Percentiles rank a stretch among this genome's conserved stretches.
phyloP scores from a whole-genome alignment of 2,113 vertebrate genomes.

The Hucho hucho region DNA sequence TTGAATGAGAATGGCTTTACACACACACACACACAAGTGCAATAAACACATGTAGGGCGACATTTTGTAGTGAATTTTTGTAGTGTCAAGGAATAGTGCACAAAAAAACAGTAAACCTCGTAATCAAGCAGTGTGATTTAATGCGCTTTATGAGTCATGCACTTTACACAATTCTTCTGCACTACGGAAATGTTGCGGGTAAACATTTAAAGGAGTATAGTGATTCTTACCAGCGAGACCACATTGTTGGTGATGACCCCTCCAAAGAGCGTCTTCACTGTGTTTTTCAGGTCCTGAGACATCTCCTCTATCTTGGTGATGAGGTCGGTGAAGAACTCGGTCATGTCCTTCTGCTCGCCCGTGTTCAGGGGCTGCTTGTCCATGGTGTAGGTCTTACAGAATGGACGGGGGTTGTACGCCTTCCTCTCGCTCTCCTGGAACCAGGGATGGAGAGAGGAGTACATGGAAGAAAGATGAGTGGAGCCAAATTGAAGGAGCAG shows the following conservation, averaged over 20 bases:
- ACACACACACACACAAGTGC: neutral
- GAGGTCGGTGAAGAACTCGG: conserved; percentile 97
- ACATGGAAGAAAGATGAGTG: neutral
- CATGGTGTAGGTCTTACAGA: conserved; percentile 99
- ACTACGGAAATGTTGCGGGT: no score
- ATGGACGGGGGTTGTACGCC: conserved; percentile 95
- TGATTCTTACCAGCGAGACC: conserved; percentile 89
- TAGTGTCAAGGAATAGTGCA: no score
- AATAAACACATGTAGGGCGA: neutral
- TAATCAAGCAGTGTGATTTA: no score
- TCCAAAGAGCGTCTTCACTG: conserved; percentile 97
- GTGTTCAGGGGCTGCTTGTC: conserved; percentile 98
- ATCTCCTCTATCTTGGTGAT: conserved; percentile 99
- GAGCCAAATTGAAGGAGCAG: neutral
- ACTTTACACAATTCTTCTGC: no score
- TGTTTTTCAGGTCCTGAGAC: conserved; percentile 98
- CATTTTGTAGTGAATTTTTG: no score
- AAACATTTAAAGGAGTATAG: neutral
- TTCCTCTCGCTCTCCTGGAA: conserved; percentile 95
- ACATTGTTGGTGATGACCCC: conserved; percentile 99
- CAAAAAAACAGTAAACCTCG: no score
- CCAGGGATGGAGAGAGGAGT: neutral
- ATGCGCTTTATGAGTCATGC: no score
- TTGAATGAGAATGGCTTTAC: neutral
- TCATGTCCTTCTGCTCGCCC: conserved; percentile 99